Percentiles rank a stretch among this genome's conserved stretches.
Evolutionary conservation across 2,888 invertebrate genomes (phyloP).

Genomic region (Petrophora chlorosata): DNA sequence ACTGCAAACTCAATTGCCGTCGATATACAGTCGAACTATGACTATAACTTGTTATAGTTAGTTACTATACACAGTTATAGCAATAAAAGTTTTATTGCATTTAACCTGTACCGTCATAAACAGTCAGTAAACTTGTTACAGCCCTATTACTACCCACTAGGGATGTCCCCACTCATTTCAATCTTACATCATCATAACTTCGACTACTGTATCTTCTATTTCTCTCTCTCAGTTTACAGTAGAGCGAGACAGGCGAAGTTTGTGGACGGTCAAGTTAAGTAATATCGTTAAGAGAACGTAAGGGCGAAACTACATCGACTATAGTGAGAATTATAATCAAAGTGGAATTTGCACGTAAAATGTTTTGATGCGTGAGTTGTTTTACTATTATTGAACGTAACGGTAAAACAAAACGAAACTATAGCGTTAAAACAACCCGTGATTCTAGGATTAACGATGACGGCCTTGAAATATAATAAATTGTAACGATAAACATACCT

Average conservation of each 20-base stretch:
- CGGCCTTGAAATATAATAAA: no score
- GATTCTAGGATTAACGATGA: no score
- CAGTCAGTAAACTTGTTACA: constrained; percentile 29
- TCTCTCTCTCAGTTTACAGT: constrained; percentile 1
- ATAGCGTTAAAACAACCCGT: no score
- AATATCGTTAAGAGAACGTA: constrained; percentile 18
- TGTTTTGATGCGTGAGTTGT: neutral
- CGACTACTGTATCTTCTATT: neutral
- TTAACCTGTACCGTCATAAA: constrained; percentile 23
- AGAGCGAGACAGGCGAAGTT: constrained; percentile 11
- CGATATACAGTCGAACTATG: neutral
- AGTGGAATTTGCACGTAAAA: constrained; percentile 1
- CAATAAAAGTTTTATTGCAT: constrained; percentile 16
- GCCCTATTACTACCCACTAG: constrained; percentile 17
- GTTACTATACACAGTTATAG: neutral
- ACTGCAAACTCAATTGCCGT: neutral
- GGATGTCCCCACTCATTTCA: constrained; percentile 21
- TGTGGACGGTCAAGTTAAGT: constrained; percentile 20
- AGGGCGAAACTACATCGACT: constrained; percentile 8
- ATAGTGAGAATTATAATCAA: neutral
- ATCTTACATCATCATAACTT: constrained; percentile 25
- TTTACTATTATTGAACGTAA: no score
- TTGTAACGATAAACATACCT: no score
- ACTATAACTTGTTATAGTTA: neutral
- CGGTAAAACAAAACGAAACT: no score